Percentiles rank a stretch among this genome's conserved stretches.
These are phyloP conservation scores for Danaus plexippus DNA, from an alignment of 1,140 invertebrate genomes.

Conservation along the genomic window DNA sequence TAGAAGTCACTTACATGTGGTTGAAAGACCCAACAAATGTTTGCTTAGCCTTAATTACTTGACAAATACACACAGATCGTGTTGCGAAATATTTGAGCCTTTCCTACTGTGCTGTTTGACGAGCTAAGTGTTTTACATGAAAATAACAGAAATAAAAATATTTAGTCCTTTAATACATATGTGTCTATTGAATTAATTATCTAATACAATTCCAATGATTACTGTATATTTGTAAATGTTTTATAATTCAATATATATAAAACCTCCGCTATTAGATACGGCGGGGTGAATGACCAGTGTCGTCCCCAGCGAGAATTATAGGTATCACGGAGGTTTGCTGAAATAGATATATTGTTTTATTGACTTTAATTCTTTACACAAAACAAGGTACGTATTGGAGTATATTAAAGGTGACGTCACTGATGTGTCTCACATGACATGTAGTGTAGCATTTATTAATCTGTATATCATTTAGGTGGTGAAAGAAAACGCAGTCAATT, in stretches of 20 bases:
- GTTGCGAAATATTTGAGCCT: conserved; percentile 53
- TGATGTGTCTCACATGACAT: neutral
- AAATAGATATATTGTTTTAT: conserved; percentile 10
- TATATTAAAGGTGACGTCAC: conserved; percentile 7
- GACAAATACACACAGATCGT: conserved; percentile 39
- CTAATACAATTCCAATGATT: too few relatives aligned
- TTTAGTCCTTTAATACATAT: too few relatives aligned
- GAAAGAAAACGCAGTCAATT: too few relatives aligned
- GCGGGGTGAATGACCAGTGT: conserved; percentile 44
- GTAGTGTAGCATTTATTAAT: too few relatives aligned
- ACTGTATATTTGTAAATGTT: too few relatives aligned
- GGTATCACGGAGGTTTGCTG: conserved; percentile 9
- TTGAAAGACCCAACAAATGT: conserved; percentile 55
- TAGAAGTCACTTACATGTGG: conserved; percentile 22
- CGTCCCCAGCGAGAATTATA: conserved; percentile 35
- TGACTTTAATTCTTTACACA: conserved; percentile 7
- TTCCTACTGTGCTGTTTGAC: conserved; percentile 19
- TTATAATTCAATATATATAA: too few relatives aligned
- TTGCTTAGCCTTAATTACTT: conserved; percentile 58
- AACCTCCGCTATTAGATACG: too few relatives aligned
- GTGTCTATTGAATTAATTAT: too few relatives aligned
- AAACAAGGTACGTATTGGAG: too few relatives aligned
- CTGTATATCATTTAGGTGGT: too few relatives aligned
- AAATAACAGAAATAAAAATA: too few relatives aligned
- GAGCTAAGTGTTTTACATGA: conserved; percentile 7